A percentile compares a stretch with the other conserved stretches of the same genome.
Conservation (phyloP, 2,113 vertebrate genomes). For the Neolamprologus toae region DNA sequence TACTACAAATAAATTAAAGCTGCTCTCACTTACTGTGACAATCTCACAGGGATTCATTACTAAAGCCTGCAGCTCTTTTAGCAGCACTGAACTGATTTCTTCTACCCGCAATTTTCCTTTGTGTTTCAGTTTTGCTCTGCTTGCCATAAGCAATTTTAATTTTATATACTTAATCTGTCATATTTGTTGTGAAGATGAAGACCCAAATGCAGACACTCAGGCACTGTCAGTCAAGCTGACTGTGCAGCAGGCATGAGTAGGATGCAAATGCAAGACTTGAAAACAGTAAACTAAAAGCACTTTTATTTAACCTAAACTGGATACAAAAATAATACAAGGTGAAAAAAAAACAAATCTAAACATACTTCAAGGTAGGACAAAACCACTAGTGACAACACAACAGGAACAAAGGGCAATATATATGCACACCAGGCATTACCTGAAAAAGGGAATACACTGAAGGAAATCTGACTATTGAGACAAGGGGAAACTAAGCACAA, state of each 20-base stretch:
- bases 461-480: not conserved
- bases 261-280: not conserved
- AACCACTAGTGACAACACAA: not conserved
- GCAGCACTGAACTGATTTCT: not conserved
- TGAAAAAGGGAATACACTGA: not conserved
- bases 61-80: not conserved
- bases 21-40: not conserved
- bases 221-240: not conserved
- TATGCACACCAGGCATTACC: not conserved
- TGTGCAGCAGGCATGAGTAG: not conserved
- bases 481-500: not conserved
- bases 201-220: not conserved
- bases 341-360: not conserved
- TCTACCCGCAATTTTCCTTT: not conserved
- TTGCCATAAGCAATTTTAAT: not conserved
- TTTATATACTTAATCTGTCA: not conserved
- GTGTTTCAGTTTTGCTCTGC: not conserved
- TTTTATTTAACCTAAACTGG: not conserved
- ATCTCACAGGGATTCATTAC: not conserved
- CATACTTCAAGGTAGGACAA: not conserved
- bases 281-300: not conserved
- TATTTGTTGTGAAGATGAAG: not conserved
- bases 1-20: not conserved
- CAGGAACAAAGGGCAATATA: not conserved
- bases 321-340: not conserved